phyloP scores from a whole-genome alignment of 2,113 vertebrate genomes.

The Microtus montanus region DNA sequence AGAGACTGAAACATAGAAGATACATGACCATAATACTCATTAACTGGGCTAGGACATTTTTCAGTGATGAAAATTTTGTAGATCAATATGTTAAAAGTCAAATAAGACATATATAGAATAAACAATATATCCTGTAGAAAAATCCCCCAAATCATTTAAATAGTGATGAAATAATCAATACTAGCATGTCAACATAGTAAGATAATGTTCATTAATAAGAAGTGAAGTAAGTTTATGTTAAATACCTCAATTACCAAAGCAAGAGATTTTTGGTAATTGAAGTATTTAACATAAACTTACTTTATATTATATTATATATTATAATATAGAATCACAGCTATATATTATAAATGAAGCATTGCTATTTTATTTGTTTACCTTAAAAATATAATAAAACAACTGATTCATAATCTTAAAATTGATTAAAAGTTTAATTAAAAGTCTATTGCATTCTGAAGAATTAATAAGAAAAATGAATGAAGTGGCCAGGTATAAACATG shows the following conservation, averaged over 20 bases:
- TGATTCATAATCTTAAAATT: slow-evolving; percentile 2
- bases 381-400: slow-evolving; percentile 27
- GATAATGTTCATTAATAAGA: slow-evolving; percentile 41
- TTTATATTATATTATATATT: no score
- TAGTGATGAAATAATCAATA: slow-evolving; percentile 56
- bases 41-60: neutral
- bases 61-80: slow-evolving; percentile 44
- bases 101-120: slow-evolving; percentile 31
- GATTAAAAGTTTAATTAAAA: slow-evolving; percentile 20
- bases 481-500: no score
- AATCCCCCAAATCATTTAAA: neutral
- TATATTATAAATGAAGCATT: neutral
- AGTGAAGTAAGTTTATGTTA: neutral
- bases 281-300: no score
- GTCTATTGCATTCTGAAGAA: slow-evolving; percentile 4
- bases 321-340: neutral
- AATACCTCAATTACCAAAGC: neutral
- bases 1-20: slow-evolving; percentile 42
- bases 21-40: slow-evolving; percentile 40
- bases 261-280: neutral
- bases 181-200: slow-evolving; percentile 28
- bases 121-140: neutral
- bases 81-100: slow-evolving; percentile 29
- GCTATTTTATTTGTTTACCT: slow-evolving; percentile 1
- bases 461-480: neutral